Base-by-base conservation (phyloP, 2,888 invertebrate genomes). In the Hymenopus coronatus region DNA sequence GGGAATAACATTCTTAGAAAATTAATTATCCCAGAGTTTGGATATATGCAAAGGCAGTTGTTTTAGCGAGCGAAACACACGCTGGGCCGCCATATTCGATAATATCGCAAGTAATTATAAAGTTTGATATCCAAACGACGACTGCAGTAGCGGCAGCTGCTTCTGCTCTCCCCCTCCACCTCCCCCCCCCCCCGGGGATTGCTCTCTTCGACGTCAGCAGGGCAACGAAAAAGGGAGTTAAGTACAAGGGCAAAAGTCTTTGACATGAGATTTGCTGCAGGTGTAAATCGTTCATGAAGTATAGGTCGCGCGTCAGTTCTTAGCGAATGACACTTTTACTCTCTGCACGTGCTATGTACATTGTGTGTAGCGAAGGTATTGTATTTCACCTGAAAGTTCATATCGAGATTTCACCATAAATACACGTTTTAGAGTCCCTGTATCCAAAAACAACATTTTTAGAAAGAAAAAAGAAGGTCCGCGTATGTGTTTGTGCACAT, bases 61-160 rank as follows among this genome's bases (percentile, higher is more conserved):
- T 70, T 70, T 70, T 70, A 15, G 54, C 1, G 54, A 70, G 54
- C 20, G 54, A 70, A 70, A 70, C 54, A 70, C 54, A 70, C 54
- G 54, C 54, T 46, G 54, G 28, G 28, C 70, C n/a, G 28, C 70
- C n/a, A n/a, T 70, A 87, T 87, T 89, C 89, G 90, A 90, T 90
- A 90, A 90, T 89, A 90, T 90, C 90, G 88, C 82, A 90, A 90
- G 90, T 90, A 90, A 90, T 90, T 90, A 90, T 90, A 89, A 90
- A 90, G 90, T 90, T 90, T 89, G 89, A 88, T 88, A 85, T 88
- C 27, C 87, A 89, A 84, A 70, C 87, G 87, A 87, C 40, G 84
- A 87, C 83, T 87, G 87, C 82, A 84, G 88, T 85, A 88, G 54
- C 54, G 54, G 54, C 54, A 70, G 54, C 54, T 70, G 54, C 54